These are phyloP conservation scores for Eulithis testata DNA, from an alignment of 2,888 invertebrate species.

Conservation along the genomic window DNA sequence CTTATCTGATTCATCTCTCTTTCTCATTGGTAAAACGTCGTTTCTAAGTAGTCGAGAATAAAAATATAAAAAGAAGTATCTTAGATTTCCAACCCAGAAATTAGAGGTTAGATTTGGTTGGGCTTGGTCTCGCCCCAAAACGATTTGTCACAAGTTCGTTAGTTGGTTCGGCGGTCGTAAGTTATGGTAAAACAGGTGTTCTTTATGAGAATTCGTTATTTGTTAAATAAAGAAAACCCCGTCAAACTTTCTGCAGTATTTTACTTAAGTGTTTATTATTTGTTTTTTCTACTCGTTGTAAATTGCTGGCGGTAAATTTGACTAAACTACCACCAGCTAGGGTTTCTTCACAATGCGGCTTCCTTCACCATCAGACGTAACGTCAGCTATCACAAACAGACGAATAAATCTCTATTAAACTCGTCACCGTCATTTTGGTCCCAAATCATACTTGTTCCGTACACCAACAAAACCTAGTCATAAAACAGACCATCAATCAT, in stretches of 20 bases:
- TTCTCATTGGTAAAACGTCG: too few species aligned
- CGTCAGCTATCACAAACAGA: too few species aligned
- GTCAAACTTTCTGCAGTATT: too few species aligned
- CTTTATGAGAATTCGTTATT: conserved; percentile 6
- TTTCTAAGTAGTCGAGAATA: too few species aligned
- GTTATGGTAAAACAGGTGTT: conserved; percentile 1
- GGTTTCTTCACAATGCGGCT: too few species aligned
- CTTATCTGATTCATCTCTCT: too few species aligned
- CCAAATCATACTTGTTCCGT: conserved; percentile 8
- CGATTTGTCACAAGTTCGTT: conserved; percentile 11
- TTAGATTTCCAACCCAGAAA: neutral
- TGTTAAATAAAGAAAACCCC: too few species aligned
- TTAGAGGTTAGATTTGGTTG: conserved; percentile 5
- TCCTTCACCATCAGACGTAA: too few species aligned
- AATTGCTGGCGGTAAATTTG: too few species aligned
- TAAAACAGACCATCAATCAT: conserved; percentile 15
- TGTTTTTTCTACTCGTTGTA: too few species aligned
- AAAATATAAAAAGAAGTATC: neutral
- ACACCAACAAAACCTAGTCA: conserved; percentile 5
- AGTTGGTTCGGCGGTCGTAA: conserved; percentile 3
- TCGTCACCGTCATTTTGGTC: conserved; percentile 6
- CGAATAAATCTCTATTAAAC: neutral
- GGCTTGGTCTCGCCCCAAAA: conserved; percentile 3
- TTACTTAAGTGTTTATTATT: too few species aligned
- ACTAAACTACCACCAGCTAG: too few species aligned